Conservation (phyloP, 2,797 vertebrate genomes). For the Siniperca obscura region DNA sequence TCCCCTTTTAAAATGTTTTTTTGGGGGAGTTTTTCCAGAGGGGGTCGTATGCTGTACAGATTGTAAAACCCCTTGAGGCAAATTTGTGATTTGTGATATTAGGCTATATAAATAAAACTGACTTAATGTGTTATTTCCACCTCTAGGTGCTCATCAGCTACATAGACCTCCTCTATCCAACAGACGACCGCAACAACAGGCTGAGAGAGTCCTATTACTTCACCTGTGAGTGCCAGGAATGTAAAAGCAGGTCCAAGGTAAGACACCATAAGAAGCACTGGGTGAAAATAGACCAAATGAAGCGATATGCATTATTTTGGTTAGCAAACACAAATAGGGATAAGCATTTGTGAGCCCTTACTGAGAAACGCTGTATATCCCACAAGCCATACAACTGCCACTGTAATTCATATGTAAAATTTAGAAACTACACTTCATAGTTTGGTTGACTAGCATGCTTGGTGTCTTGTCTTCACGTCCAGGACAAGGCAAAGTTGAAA, state of each 20-base stretch:
- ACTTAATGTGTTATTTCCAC: constrained; percentile 16
- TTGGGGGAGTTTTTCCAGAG: too few species aligned
- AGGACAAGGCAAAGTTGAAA: constrained; percentile 94
- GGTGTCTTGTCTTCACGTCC: constrained; percentile 10
- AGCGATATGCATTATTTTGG: not conserved
- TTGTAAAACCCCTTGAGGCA: too few species aligned
- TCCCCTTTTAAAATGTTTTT: too few species aligned
- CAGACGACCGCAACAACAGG: constrained; percentile 92
- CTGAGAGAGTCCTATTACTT: constrained; percentile 94
- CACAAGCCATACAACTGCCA: too few species aligned
- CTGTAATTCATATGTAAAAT: not conserved
- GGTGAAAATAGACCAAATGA: not conserved
- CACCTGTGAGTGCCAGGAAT: constrained; percentile 92
- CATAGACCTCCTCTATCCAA: constrained; percentile 96
- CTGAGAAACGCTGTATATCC: not conserved
- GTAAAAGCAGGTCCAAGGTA: constrained; percentile 89
- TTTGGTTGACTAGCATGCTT: not conserved
- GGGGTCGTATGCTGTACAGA: too few species aligned
- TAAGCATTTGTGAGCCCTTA: not conserved
- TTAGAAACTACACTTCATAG: not conserved
- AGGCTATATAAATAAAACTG: too few species aligned
- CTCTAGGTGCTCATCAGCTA: constrained; percentile 95
- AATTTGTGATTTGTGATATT: too few species aligned
- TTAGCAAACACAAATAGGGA: not conserved
- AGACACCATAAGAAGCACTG: constrained; percentile 8